A percentile compares a stretch with the other conserved stretches of the same genome.
Conservation (phyloP, 2,113 vertebrate genomes). For the Paracanthobrama guichenoti region DNA sequence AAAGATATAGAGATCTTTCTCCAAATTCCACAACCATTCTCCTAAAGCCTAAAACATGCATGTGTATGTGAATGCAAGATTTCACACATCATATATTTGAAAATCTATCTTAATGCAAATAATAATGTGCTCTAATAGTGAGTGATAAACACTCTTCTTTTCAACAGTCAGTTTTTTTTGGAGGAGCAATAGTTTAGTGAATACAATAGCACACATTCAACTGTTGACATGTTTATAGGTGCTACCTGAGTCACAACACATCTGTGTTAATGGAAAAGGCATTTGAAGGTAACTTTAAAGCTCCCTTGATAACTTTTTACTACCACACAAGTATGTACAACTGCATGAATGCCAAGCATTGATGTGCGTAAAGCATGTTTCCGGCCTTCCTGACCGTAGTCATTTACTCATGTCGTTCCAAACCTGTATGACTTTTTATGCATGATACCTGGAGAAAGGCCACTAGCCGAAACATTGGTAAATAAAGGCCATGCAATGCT, state of each 20-base stretch:
- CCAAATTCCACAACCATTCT: neutral
- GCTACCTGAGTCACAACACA: neutral
- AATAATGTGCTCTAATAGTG: neutral
- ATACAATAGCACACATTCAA: slow-evolving; percentile 6
- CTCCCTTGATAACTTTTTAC: neutral
- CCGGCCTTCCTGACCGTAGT: neutral
- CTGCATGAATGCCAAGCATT: neutral
- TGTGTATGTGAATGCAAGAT: neutral
- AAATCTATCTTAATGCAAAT: neutral
- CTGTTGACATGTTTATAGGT: slow-evolving; percentile 4
- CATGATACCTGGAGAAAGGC: too few species aligned
- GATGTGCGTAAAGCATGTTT: neutral
- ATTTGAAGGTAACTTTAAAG: neutral
- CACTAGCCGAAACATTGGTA: too few species aligned
- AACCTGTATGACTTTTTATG: neutral
- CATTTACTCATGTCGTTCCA: neutral
- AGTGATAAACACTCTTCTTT: neutral
- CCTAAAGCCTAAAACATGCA: neutral
- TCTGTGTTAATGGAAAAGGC: neutral
- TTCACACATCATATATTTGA: neutral
- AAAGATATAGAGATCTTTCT: neutral
- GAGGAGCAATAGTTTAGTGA: neutral
- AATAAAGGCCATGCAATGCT: too few species aligned
- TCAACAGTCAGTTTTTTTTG: neutral
- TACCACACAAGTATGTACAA: neutral